Percentiles rank a stretch among this genome's conserved stretches.
phyloP scores from a whole-genome alignment of 2,113 vertebrate species.

The Nansenia antarctica region DNA sequence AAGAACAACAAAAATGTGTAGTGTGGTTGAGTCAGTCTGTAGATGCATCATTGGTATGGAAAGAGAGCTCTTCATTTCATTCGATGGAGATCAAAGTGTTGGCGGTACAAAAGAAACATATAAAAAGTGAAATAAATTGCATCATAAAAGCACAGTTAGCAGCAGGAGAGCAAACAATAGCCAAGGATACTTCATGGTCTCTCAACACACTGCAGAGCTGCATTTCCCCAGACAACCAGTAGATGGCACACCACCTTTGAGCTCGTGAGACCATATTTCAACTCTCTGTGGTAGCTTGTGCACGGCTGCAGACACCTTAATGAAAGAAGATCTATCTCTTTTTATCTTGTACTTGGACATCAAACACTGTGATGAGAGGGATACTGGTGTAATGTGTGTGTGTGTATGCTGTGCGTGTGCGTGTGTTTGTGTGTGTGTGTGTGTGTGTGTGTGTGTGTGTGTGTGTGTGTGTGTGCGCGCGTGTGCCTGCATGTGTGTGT shows the following conservation, averaged over 20 bases:
- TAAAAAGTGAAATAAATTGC: too few species aligned
- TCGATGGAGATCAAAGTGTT: too few species aligned
- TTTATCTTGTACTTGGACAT: neutral
- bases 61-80: too few species aligned
- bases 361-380: neutral
- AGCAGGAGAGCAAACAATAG: too few species aligned
- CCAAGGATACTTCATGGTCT: too few species aligned
- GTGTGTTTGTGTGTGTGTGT: neutral
- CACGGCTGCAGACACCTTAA: neutral
- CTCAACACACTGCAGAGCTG: neutral
- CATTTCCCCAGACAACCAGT: neutral
- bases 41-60: too few species aligned
- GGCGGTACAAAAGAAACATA: too few species aligned
- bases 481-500: constrained; percentile 9
- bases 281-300: neutral
- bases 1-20: too few species aligned
- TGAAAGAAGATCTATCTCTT: neutral
- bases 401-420: neutral
- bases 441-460: neutral
- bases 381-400: neutral
- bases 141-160: too few species aligned
- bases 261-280: neutral
- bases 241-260: neutral
- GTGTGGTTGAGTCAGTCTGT: too few species aligned
- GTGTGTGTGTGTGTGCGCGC: neutral